Base-by-base conservation (phyloP, 2,113 vertebrate genomes). In the Ammodytes dubius region DNA sequence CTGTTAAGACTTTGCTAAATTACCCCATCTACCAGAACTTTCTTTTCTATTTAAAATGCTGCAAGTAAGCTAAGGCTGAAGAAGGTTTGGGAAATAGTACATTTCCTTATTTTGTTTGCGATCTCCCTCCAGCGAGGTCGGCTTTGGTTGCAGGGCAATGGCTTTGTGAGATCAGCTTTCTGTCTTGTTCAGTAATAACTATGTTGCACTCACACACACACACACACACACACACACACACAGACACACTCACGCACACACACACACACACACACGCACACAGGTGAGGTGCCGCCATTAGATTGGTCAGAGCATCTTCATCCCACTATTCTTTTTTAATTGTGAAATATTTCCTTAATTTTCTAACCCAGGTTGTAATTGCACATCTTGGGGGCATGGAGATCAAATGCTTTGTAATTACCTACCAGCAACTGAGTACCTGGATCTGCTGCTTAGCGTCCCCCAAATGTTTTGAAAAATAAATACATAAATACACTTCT, bases 301-400 rank as follows among this genome's bases (percentile, higher is more conserved):
- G 86, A 87, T 87, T 82, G 66, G 87, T 94, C 86, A 78, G 83
- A 83, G 17, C 84, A 77, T 91, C 81, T 85, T 82, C 75, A 70
- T 86, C 92, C 90, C 82, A 75, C 87, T 90, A 87, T 93, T 27
- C n/a, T 27, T 27, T 88, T 90, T 80, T 90, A 89, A 90, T 94
- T 95, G 83, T 91, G 82, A 93, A 92, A 85, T 84, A 95, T 94
- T 83, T 81, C 89, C 91, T 92, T 93, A 80, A 95, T 96, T 95
- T 95, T 84, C 76, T 27, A 53, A 75, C 76, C 82, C 76, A 83
- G 81, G 89, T 89, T 89, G 85, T 91, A 94, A 94, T 94, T 94
- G 57, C 63, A 84, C 88, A 89, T 95, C 95, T 94, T 93, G 84
- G 83, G 91, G 94, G 91, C 87, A 83, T 83, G 84, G 90, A 87